phyloP scores from a whole-genome alignment of 2,888 invertebrate genomes.

The Seladonia tumulorum region DNA sequence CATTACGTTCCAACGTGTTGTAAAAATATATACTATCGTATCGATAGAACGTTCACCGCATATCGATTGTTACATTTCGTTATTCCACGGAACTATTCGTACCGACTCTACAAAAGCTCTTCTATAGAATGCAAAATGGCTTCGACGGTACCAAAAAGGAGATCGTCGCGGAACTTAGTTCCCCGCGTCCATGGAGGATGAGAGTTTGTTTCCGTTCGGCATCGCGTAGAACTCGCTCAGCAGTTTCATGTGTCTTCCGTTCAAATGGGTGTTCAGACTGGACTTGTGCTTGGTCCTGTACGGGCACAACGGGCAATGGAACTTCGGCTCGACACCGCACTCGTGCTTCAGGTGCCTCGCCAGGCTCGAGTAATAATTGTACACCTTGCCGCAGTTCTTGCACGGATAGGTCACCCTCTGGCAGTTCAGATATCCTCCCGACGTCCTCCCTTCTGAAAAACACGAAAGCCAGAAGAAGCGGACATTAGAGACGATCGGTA shows the following conservation, averaged over 20 bases:
- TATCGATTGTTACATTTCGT: background rate
- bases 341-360: constrained; percentile 84
- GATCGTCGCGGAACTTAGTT: constrained; percentile 35
- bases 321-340: constrained; percentile 85
- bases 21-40: background rate
- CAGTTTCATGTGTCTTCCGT: constrained; percentile 80
- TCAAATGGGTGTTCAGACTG: constrained; percentile 82
- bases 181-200: constrained; percentile 56
- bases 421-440: constrained; percentile 67
- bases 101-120: background rate
- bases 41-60: background rate
- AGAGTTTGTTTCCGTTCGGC: constrained; percentile 71
- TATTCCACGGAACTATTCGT: background rate
- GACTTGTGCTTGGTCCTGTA: constrained; percentile 82
- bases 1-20: background rate
- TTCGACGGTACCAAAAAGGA: background rate
- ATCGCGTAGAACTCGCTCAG: constrained; percentile 74
- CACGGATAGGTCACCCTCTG: constrained; percentile 78
- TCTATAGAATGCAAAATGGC: constrained; percentile 4
- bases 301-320: constrained; percentile 84
- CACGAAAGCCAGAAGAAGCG: constrained; percentile 55
- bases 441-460: constrained; percentile 74
- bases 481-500: constrained; percentile 53
- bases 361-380: constrained; percentile 83
- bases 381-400: constrained; percentile 85